Evolutionary conservation across 1,140 invertebrate genomes (phyloP).

Genomic region (Liolophura sinensis): DNA sequence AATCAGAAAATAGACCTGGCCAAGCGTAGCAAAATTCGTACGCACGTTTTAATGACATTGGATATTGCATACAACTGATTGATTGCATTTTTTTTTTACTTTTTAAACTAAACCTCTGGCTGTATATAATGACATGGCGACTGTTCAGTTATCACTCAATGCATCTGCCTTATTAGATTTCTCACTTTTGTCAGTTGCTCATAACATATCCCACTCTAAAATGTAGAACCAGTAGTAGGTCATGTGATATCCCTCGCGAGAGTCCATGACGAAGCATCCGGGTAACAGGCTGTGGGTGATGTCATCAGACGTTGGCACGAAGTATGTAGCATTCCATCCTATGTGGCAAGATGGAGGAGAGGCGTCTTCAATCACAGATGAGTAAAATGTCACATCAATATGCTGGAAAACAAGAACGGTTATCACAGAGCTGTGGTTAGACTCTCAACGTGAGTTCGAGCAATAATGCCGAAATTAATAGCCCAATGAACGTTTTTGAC

Average conservation of each 20-base stretch:
- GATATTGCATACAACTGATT: no score
- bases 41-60: no score
- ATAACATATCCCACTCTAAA: conserved; percentile 28
- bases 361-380: conserved; percentile 43
- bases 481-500: background rate
- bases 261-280: conserved; percentile 32
- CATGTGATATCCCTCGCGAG: conserved; percentile 46
- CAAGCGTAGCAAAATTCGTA: no score
- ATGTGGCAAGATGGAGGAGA: conserved; percentile 36
- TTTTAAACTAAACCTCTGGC: no score
- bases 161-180: no score
- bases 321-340: conserved; percentile 40
- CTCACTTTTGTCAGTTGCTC: no score
- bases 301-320: conserved; percentile 20
- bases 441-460: no score
- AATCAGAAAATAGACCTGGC: no score
- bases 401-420: conserved; percentile 21
- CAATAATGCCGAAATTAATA: conserved; percentile 9
- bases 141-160: no score
- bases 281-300: conserved; percentile 28
- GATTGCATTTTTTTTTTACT: no score
- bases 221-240: conserved; percentile 46
- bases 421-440: background rate
- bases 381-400: conserved; percentile 33
- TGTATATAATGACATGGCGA: no score